Evolutionary conservation across 1,140 invertebrate species (phyloP), one percentile per base, ranked within the genome.

Genomic region (Hypothenemus hampei): DNA sequence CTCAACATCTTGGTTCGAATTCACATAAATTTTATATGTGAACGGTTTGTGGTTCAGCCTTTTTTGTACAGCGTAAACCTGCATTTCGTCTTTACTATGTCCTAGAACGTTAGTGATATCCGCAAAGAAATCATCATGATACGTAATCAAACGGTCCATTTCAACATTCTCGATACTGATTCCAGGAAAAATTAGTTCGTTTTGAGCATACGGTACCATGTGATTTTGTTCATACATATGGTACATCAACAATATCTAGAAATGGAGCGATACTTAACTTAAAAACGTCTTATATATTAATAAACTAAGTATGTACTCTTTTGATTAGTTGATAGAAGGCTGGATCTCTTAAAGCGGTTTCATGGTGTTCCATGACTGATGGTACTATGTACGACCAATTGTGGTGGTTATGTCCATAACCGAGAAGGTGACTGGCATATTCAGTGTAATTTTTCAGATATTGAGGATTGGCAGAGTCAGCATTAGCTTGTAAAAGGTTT

Each of bases 121-220:
- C 11, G 82, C 60, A 61, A 85, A 79, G 60, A 80, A 81, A 22
- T 84, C 72, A 37, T 87, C 83, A 69, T 86, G 86, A 68, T 80
- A 87, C 13, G 86, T 88, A 15, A 78, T 74, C 5, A 89, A 68
- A 29, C 80, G 76, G 68, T 82, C 81, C 5, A 83, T 75, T 1
- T 69, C 63, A 4, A 87, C 73, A 26, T 76, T 77, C 54, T 82
- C 77, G 54, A 89, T 75, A 61, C 78, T 79, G 15, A 87, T 75
- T 77, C 66, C 68, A 4, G 79, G 76, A 67, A 78, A 82, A 55
- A 51, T 52, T 84, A 69, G 47, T 46, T 86, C 78, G 8, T 80
- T 74, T 26, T 72, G 69, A 5, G 73, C 78, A 72, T 88, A 87
- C 1, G 73, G 73, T 4, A 73, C 70, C 39, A 84, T 22, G 36